These are phyloP conservation scores for Drosophila obscura DNA, from an alignment of 1,140 invertebrate genomes.

Conservation along the genomic window DNA sequence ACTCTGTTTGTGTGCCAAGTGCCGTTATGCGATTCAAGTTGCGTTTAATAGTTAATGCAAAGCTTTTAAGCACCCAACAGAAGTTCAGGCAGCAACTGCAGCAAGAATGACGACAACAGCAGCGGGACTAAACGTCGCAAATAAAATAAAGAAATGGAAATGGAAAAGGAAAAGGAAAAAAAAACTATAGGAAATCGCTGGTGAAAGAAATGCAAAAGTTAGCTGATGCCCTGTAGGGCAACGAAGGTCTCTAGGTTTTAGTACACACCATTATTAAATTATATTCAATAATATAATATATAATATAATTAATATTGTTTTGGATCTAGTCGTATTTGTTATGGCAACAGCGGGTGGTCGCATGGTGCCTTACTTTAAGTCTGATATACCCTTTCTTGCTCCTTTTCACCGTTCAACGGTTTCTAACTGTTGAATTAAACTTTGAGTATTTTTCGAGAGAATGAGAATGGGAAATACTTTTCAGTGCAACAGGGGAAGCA, in stretches of 20 bases:
- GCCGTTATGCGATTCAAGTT: constrained; percentile 76
- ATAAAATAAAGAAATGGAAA: constrained; percentile 17
- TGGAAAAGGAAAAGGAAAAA: constrained; percentile 15
- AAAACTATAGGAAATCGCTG: constrained; percentile 7
- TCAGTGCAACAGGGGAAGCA: constrained; percentile 46
- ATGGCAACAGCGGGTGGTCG: too few relatives aligned
- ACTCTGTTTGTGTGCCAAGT: constrained; percentile 38
- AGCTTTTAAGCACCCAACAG: constrained; percentile 73
- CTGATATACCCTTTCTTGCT: constrained; percentile 13
- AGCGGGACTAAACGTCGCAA: constrained; percentile 11
- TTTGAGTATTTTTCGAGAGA: constrained; percentile 42
- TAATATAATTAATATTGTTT: too few relatives aligned
- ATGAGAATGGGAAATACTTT: constrained; percentile 21
- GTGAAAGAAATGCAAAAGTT: constrained; percentile 20
- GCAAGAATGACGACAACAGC: constrained; percentile 3
- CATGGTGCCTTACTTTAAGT: not conserved
- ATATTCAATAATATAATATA: too few relatives aligned
- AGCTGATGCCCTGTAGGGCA: constrained; percentile 5
- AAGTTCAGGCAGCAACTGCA: constrained; percentile 50
- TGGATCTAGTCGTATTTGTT: too few relatives aligned
- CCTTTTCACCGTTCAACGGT: constrained; percentile 28
- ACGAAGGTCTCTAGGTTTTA: too few relatives aligned
- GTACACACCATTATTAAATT: too few relatives aligned
- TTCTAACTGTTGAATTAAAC: constrained; percentile 61
- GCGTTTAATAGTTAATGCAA: constrained; percentile 79